These are phyloP conservation scores for Selenia dentaria DNA, from an alignment of 2,888 invertebrate genomes.

Conservation along the genomic window DNA sequence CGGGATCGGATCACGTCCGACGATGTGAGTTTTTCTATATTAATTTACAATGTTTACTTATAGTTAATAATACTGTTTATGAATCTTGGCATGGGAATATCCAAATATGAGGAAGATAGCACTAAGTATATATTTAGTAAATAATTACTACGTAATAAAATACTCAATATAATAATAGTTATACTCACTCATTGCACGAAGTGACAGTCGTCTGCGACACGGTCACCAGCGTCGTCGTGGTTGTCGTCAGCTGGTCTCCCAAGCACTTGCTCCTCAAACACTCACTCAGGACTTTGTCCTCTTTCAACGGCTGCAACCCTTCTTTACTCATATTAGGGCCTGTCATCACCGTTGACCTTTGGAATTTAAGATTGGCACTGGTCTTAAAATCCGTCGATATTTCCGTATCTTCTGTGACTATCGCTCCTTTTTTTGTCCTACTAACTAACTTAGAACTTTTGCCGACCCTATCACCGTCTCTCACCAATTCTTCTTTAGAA, in stretches of 20 bases:
- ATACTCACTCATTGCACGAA: constrained; percentile 81
- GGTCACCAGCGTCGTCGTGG: constrained; percentile 74
- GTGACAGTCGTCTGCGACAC: constrained; percentile 76
- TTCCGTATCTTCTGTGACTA: constrained; percentile 76
- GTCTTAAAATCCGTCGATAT: constrained; percentile 72
- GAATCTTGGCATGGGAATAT: too few species aligned
- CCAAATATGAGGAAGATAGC: too few species aligned
- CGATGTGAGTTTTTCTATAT: too few species aligned
- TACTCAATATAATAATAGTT: too few species aligned
- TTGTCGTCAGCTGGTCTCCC: constrained; percentile 70
- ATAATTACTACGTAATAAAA: too few species aligned
- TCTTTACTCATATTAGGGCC: constrained; percentile 72
- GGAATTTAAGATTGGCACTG: constrained; percentile 70
- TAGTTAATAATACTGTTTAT: too few species aligned
- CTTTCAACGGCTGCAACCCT: constrained; percentile 64
- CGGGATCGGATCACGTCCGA: too few species aligned
- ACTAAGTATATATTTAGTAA: too few species aligned
- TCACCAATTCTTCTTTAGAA: constrained; percentile 66
- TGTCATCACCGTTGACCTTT: constrained; percentile 69
- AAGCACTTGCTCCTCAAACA: constrained; percentile 69
- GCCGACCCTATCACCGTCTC: constrained; percentile 69
- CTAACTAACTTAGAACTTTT: constrained; percentile 70
- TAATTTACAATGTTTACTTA: too few species aligned
- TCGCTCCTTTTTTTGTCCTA: constrained; percentile 69
- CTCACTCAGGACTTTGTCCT: constrained; percentile 64